Percentiles rank a stretch among this genome's conserved stretches.
Conservation (phyloP, 2,113 vertebrate species). For the Oryzias curvinotus region DNA sequence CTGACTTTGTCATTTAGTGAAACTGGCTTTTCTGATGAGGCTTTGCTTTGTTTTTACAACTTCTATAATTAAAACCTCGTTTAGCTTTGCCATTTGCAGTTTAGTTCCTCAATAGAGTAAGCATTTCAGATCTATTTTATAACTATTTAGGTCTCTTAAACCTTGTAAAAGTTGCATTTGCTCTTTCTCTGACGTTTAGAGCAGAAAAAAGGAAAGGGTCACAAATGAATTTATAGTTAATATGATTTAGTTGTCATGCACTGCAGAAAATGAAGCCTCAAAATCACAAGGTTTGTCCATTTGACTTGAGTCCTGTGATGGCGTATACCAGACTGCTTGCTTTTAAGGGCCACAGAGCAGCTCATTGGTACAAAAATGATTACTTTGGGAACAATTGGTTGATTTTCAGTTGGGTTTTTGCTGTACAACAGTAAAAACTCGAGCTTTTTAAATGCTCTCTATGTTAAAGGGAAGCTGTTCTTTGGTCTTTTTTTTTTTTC, state of each 20-base stretch:
- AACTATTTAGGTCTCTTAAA: no score
- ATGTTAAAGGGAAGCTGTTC: no score
- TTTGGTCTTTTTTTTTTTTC: no score
- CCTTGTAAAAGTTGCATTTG: no score
- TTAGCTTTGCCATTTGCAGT: conserved; percentile 27
- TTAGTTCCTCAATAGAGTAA: neutral
- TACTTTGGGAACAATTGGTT: no score
- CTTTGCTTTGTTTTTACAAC: conserved; percentile 7
- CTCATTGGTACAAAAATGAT: no score
- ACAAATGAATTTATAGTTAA: conserved; percentile 14
- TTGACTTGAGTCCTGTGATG: conserved; percentile 28
- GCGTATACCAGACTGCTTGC: neutral
- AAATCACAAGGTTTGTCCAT: conserved; percentile 11
- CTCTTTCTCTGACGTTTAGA: no score
- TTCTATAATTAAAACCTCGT: conserved; percentile 37
- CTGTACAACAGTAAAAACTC: no score
- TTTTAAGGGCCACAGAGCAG: no score
- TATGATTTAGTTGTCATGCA: neutral
- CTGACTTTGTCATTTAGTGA: conserved; percentile 24
- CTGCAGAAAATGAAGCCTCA: conserved; percentile 14
- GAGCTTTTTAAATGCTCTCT: no score
- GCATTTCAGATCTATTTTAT: no score
- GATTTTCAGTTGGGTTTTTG: no score
- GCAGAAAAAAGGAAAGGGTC: neutral
- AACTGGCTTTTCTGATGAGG: conserved; percentile 19